Evolutionary conservation across 2,797 vertebrate species (phyloP).

Genomic region (Hydrocynus forskahlii): DNA sequence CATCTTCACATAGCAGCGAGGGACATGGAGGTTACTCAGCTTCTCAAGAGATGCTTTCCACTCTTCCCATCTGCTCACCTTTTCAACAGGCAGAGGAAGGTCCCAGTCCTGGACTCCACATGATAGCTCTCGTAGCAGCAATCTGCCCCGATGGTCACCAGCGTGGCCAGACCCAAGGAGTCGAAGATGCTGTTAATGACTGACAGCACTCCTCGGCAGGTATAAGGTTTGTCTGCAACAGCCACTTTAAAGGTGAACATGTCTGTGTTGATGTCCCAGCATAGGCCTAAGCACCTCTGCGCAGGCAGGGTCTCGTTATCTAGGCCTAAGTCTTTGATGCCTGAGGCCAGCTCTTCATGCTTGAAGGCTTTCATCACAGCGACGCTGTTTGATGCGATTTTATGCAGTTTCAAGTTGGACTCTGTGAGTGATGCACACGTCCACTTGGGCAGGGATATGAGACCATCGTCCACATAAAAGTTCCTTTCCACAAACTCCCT

Average conservation of each 20-base stretch:
- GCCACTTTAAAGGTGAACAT: conserved; percentile 33
- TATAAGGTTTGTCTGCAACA: conserved; percentile 13
- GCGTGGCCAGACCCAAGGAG: conserved; percentile 31
- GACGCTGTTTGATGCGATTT: conserved; percentile 6
- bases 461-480: conserved; percentile 27
- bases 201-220: conserved; percentile 14
- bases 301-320: too few species aligned
- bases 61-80: conserved; percentile 14
- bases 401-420: conserved; percentile 22
- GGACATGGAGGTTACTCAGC: not conserved
- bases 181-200: conserved; percentile 25
- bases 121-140: conserved; percentile 14
- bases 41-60: conserved; percentile 35
- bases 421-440: conserved; percentile 11
- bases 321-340: too few species aligned
- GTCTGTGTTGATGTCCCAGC: not conserved
- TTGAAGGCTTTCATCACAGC: conserved; percentile 21
- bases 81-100: not conserved
- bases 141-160: conserved; percentile 33
- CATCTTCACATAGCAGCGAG: not conserved
- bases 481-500: not conserved
- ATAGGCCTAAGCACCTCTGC: too few species aligned
- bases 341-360: conserved; percentile 1
- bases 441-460: not conserved
- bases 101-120: conserved; percentile 31